phyloP scores from a whole-genome alignment of 2,797 vertebrate species.

The Pelodytes ibericus region DNA sequence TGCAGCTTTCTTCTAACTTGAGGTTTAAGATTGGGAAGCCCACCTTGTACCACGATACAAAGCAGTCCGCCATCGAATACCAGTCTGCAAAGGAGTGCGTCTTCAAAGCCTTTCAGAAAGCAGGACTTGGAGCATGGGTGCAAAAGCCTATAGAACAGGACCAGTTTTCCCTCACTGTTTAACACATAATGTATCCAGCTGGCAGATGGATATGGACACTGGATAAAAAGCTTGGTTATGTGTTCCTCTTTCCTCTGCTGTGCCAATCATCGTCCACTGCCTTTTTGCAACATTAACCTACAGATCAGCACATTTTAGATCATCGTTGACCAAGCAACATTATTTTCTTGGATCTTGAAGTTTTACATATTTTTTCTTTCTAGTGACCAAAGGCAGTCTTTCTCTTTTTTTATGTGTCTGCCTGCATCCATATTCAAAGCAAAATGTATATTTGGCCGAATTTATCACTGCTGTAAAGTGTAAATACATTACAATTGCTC shows the following conservation, averaged over 20 bases:
- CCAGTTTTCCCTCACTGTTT: slow-evolving; percentile 86
- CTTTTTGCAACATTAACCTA: slow-evolving; percentile 12
- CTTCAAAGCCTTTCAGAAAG: slow-evolving; percentile 94
- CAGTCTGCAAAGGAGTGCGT: slow-evolving; percentile 90
- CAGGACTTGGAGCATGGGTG: slow-evolving; percentile 95
- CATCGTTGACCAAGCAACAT: slow-evolving; percentile 22
- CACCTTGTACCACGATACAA: slow-evolving; percentile 90
- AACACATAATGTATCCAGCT: slow-evolving; percentile 38
- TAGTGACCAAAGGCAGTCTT: slow-evolving; percentile 40
- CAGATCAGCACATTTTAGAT: slow-evolving; percentile 21
- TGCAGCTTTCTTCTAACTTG: slow-evolving; percentile 80
- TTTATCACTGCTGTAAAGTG: slow-evolving; percentile 62
- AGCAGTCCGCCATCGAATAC: slow-evolving; percentile 90
- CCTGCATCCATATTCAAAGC: slow-evolving; percentile 56
- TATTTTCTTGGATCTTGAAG: slow-evolving; percentile 36
- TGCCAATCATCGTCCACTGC: slow-evolving; percentile 49
- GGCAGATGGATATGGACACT: slow-evolving; percentile 19
- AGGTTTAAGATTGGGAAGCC: slow-evolving; percentile 85
- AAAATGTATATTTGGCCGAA: slow-evolving; percentile 61
- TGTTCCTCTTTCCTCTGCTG: slow-evolving; percentile 41
- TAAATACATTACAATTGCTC: slow-evolving; percentile 24
- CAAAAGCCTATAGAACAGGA: slow-evolving; percentile 98
- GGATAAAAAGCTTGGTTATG: slow-evolving; percentile 17
- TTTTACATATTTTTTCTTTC: slow-evolving; percentile 45
- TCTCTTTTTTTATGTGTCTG: slow-evolving; percentile 35